Conservation (phyloP, 1,140 invertebrate species). For the Procambarus virginalis region DNA sequence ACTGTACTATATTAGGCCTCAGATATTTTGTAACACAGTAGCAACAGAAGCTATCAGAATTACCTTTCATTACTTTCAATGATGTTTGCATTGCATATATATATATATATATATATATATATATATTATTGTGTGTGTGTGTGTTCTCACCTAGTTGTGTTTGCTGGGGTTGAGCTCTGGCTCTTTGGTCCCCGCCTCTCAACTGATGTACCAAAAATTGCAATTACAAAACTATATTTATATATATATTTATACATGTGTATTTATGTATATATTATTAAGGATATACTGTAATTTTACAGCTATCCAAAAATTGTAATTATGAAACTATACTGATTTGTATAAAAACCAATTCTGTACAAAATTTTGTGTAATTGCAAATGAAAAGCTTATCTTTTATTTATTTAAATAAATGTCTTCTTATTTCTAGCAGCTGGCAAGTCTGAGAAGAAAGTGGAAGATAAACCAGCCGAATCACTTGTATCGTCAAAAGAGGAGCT, state of each 20-base stretch:
- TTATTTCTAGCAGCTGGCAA: constrained; percentile 33
- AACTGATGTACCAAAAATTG: background rate
- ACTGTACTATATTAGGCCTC: background rate
- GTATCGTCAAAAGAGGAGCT: constrained; percentile 48
- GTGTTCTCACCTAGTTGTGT: too few species aligned
- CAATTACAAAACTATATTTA: too few species aligned
- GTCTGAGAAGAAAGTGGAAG: constrained; percentile 48
- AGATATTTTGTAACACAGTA: background rate
- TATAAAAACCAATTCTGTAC: too few species aligned
- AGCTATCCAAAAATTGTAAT: background rate
- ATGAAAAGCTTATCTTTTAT: background rate
- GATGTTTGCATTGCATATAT: too few species aligned
- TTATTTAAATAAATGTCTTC: background rate
- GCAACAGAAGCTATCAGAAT: background rate
- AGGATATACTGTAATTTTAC: background rate
- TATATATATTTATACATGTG: background rate
- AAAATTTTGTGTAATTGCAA: too few species aligned
- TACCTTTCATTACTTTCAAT: background rate
- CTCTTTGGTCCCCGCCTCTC: background rate
- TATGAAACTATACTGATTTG: background rate
- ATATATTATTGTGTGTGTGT: too few species aligned
- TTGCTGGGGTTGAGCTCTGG: background rate
- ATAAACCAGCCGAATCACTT: constrained; percentile 29
- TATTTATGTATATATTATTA: background rate
- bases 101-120: too few species aligned